Evolutionary conservation across 2,113 vertebrate species (phyloP).

Genomic region (Vulpes lagopus): DNA sequence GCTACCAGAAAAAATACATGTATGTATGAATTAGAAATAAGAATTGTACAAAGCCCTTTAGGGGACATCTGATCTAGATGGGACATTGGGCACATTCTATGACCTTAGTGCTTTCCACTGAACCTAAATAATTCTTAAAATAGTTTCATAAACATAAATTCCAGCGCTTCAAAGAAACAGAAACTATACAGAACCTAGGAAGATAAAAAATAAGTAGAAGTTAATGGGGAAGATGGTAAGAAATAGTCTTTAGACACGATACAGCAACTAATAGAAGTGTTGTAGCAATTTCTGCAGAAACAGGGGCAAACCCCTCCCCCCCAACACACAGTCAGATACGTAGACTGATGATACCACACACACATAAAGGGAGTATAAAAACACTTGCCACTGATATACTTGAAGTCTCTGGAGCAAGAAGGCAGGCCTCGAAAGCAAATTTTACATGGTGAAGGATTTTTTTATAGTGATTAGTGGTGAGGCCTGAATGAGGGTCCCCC

Average conservation of each 20-base stretch:
- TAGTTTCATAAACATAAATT: background rate
- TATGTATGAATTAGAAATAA: background rate
- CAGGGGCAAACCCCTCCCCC: rapidly evolving
- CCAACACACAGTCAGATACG: background rate
- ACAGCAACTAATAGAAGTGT: background rate
- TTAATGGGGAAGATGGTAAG: background rate
- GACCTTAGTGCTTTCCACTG: background rate
- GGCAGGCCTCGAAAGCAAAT: background rate
- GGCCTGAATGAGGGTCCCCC: background rate
- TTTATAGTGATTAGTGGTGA: background rate
- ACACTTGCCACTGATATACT: background rate
- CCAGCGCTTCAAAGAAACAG: background rate
- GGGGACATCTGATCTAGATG: background rate
- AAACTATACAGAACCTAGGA: background rate
- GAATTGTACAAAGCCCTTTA: background rate
- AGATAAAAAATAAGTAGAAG: background rate
- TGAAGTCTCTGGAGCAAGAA: background rate
- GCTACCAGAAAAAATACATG: background rate
- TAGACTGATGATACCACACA: background rate
- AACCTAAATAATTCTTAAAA: background rate
- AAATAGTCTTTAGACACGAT: background rate
- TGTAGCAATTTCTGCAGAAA: background rate
- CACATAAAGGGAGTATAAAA: background rate
- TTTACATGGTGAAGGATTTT: background rate
- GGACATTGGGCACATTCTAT: background rate